Conservation (phyloP, 2,113 vertebrate genomes). For the Sinocyclocheilus grahami region DNA sequence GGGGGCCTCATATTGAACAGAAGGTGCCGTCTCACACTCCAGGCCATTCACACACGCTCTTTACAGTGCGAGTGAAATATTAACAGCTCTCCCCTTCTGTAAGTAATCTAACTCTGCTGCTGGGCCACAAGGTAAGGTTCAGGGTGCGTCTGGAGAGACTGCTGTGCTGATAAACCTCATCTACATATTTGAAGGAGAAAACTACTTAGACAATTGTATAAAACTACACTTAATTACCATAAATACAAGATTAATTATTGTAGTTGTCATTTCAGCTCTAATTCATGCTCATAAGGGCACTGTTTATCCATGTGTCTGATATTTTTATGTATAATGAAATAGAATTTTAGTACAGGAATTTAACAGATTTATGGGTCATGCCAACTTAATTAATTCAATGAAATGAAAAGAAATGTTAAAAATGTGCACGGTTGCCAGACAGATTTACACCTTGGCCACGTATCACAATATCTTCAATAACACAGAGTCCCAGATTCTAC, state of each 20-base stretch:
- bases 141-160: slow-evolving; percentile 30
- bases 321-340: neutral
- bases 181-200: slow-evolving; percentile 34
- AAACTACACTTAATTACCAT: neutral
- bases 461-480: slow-evolving; percentile 75
- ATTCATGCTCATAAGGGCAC: neutral
- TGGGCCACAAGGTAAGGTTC: slow-evolving; percentile 44
- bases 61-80: slow-evolving; percentile 73
- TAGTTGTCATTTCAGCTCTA: neutral
- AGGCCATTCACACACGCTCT: slow-evolving; percentile 73
- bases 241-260: neutral
- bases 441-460: slow-evolving; percentile 79
- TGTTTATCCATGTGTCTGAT: neutral
- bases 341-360: neutral
- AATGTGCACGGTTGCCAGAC: slow-evolving; percentile 73
- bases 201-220: slow-evolving; percentile 18
- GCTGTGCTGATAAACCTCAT: slow-evolving; percentile 43
- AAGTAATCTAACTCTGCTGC: slow-evolving; percentile 72
- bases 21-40: slow-evolving; percentile 79
- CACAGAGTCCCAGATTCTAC: slow-evolving; percentile 74
- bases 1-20: slow-evolving; percentile 75
- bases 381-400: neutral
- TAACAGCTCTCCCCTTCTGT: slow-evolving; percentile 73
- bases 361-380: neutral
- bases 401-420: slow-evolving; percentile 59